A percentile compares a stretch with the other conserved stretches of the same genome.
These are phyloP conservation scores for Melanaphis sacchari DNA, from an alignment of 1,140 invertebrate species.

Conservation along the genomic window DNA sequence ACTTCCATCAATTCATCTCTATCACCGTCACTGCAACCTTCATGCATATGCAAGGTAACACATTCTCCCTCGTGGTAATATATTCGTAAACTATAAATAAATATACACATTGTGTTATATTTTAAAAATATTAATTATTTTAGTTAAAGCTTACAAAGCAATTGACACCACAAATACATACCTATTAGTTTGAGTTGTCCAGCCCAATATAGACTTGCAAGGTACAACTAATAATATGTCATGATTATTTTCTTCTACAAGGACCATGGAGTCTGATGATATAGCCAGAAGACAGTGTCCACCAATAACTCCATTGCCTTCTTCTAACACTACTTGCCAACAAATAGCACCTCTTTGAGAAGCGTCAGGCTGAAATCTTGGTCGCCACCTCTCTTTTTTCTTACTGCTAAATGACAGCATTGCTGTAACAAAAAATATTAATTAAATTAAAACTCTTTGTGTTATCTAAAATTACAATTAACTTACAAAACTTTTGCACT, in stretches of 20 bases:
- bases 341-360: slow-evolving; percentile 77
- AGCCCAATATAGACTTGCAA: slow-evolving; percentile 83
- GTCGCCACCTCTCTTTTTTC: slow-evolving; percentile 74
- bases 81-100: slow-evolving; percentile 69
- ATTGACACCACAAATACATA: slow-evolving; percentile 60
- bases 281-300: slow-evolving; percentile 87
- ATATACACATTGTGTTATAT: slow-evolving; percentile 6
- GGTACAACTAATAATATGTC: slow-evolving; percentile 89
- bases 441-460: not conserved
- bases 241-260: slow-evolving; percentile 83
- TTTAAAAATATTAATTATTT: not conserved
- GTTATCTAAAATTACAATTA: not conserved
- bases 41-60: slow-evolving; percentile 75
- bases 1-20: slow-evolving; percentile 83
- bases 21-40: slow-evolving; percentile 66
- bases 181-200: slow-evolving; percentile 75
- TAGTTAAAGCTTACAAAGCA: not conserved
- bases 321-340: slow-evolving; percentile 79
- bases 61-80: slow-evolving; percentile 88
- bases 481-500: slow-evolving; percentile 89
- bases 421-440: slow-evolving; percentile 64
- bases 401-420: slow-evolving; percentile 76
- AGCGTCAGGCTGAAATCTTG: slow-evolving; percentile 73
- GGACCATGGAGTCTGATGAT: slow-evolving; percentile 84
- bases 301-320: slow-evolving; percentile 72